A percentile compares a stretch with the other conserved stretches of the same genome.
Evolutionary conservation across 2,888 invertebrate species (phyloP).

Genomic region (Lasioglossum figueresi): DNA sequence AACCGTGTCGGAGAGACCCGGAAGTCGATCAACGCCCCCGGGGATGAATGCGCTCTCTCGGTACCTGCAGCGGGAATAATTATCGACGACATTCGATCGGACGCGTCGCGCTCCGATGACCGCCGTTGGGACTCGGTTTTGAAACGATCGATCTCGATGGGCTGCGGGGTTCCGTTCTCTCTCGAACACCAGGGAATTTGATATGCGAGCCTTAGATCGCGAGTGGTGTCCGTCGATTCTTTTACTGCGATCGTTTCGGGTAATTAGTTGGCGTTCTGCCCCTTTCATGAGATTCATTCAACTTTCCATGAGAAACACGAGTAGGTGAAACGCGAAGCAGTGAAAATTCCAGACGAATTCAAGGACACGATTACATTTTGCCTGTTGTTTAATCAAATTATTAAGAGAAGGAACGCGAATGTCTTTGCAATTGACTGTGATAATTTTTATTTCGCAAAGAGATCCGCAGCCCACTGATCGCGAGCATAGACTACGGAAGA

Average conservation of each 20-base stretch:
- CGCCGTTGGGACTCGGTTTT: conserved; percentile 2
- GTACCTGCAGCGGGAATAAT: conserved; percentile 51
- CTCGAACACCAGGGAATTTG: not conserved
- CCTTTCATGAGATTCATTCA: not conserved
- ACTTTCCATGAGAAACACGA: too few species aligned
- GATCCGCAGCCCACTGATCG: not conserved
- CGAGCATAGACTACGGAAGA: not conserved
- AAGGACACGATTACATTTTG: too few species aligned
- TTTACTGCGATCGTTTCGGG: not conserved
- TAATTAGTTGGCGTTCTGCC: not conserved
- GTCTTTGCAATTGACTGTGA: not conserved
- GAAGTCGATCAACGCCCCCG: conserved; percentile 68
- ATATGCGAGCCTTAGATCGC: not conserved
- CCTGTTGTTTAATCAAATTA: too few species aligned
- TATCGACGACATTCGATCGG: conserved; percentile 51
- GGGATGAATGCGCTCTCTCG: conserved; percentile 26
- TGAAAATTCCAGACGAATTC: too few species aligned
- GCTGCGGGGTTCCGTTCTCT: not conserved
- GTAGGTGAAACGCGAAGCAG: too few species aligned
- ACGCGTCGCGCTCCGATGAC: not conserved
- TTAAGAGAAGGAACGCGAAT: too few species aligned
- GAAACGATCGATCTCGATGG: not conserved
- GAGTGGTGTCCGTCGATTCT: not conserved
- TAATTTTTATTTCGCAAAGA: not conserved
- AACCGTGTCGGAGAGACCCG: conserved; percentile 62